These are phyloP conservation scores for Protophormia terraenovae DNA, from an alignment of 2,888 invertebrate genomes.

Conservation along the genomic window DNA sequence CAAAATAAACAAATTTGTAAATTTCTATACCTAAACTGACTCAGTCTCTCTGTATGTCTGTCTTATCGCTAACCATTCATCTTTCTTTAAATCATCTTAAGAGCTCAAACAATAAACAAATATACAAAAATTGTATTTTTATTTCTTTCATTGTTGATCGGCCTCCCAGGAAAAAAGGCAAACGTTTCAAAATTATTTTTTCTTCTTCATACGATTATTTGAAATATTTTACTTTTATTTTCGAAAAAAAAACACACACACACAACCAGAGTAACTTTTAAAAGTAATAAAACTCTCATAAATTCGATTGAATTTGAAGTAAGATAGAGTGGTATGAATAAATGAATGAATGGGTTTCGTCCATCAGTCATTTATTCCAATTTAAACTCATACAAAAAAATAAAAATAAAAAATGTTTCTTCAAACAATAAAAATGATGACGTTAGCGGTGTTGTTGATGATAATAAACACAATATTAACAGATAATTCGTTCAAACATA, in stretches of 20 bases:
- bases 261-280: constrained; percentile 43
- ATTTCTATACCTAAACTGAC: neutral
- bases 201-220: constrained; percentile 18
- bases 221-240: constrained; percentile 10
- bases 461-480: constrained; percentile 66
- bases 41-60: neutral
- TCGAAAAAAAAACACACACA: constrained; percentile 19
- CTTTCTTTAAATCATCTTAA: constrained; percentile 47
- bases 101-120: constrained; percentile 24
- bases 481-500: constrained; percentile 57
- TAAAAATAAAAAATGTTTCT: neutral
- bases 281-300: constrained; percentile 62
- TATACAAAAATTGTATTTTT: constrained; percentile 35
- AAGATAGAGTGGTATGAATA: too few relatives aligned
- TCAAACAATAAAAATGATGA: neutral
- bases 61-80: constrained; percentile 53
- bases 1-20: constrained; percentile 51
- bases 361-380: neutral
- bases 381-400: neutral
- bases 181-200: neutral
- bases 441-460: too few relatives aligned
- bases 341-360: neutral
- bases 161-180: constrained; percentile 11
- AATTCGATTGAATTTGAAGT: constrained; percentile 56
- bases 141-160: constrained; percentile 1